A percentile compares a stretch with the other conserved stretches of the same genome.
Conservation (phyloP, 2,888 invertebrate genomes). For the Apantesis nais region DNA sequence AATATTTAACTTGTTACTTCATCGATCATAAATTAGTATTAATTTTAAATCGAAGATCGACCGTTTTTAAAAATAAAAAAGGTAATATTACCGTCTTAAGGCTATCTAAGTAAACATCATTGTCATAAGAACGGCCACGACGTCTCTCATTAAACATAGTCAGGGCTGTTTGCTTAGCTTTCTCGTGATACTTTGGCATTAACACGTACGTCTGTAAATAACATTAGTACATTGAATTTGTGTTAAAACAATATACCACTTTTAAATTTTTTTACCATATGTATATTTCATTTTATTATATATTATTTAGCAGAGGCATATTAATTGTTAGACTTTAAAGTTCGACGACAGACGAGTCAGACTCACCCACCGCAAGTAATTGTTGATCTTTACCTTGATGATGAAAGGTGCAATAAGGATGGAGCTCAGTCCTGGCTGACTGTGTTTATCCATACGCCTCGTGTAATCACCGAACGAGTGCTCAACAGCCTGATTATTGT, state of each 20-base stretch:
- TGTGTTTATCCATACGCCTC: slow-evolving; percentile 39
- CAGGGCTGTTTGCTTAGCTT: slow-evolving; percentile 23
- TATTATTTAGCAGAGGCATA: too few relatives aligned
- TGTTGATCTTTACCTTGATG: slow-evolving; percentile 25
- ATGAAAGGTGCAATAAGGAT: slow-evolving; percentile 46
- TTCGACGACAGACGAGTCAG: too few relatives aligned
- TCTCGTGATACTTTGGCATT: slow-evolving; percentile 41
- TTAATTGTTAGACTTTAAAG: too few relatives aligned
- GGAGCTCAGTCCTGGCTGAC: slow-evolving; percentile 47
- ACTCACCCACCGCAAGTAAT: too few relatives aligned
- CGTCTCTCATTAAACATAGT: slow-evolving; percentile 35
- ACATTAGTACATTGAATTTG: background rate
- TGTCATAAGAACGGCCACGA: slow-evolving; percentile 28
- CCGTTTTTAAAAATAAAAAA: too few relatives aligned
- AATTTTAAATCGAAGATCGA: background rate
- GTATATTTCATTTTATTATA: too few relatives aligned
- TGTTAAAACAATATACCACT: background rate
- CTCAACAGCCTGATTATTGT: slow-evolving; percentile 34
- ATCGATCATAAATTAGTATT: background rate
- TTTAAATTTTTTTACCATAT: too few relatives aligned
- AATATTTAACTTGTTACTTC: background rate
- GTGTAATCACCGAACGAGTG: slow-evolving; percentile 32
- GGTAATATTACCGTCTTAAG: slow-evolving; percentile 31
- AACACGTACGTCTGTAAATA: slow-evolving; percentile 20
- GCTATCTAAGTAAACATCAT: slow-evolving; percentile 33